These are phyloP conservation scores for Pipistrellus pygmaeus DNA, from an alignment of 2,797 vertebrate species.

Conservation along the genomic window DNA sequence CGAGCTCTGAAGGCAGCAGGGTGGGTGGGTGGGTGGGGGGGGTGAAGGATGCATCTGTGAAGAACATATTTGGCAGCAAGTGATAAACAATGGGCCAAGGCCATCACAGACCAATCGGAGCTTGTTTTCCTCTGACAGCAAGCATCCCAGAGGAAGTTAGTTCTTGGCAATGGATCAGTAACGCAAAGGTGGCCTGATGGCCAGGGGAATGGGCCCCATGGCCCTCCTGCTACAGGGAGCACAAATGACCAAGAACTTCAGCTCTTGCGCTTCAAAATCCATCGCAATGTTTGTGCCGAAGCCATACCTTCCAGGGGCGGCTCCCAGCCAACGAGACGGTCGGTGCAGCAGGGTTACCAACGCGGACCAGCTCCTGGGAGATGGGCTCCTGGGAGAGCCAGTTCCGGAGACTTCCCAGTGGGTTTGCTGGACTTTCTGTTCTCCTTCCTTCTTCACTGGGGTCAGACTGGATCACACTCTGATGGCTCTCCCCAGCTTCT, in stretches of 20 bases:
- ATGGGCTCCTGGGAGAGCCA: neutral
- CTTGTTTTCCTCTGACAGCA: neutral
- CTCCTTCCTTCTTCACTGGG: neutral
- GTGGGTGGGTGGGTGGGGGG: too few relatives aligned
- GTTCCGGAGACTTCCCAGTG: neutral
- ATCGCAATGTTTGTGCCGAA: neutral
- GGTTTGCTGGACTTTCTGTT: neutral
- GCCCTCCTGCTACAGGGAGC: neutral
- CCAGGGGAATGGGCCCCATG: neutral
- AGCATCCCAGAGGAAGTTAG: neutral
- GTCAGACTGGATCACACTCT: neutral
- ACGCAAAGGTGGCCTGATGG: neutral
- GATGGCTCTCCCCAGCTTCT: neutral
- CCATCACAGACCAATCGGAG: neutral
- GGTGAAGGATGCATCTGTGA: neutral
- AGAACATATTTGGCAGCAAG: neutral
- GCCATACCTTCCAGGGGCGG: neutral
- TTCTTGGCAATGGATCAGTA: neutral
- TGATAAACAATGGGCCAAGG: neutral
- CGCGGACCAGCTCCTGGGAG: neutral
- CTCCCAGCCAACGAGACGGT: too few relatives aligned
- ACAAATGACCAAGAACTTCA: too few relatives aligned
- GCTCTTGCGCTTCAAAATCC: neutral
- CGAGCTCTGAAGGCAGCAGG: too few relatives aligned
- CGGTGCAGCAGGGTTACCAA: too few relatives aligned